Conservation (phyloP, 37 sponge, comb jelly and placozoan species). For the Bolinopsis microptera region DNA sequence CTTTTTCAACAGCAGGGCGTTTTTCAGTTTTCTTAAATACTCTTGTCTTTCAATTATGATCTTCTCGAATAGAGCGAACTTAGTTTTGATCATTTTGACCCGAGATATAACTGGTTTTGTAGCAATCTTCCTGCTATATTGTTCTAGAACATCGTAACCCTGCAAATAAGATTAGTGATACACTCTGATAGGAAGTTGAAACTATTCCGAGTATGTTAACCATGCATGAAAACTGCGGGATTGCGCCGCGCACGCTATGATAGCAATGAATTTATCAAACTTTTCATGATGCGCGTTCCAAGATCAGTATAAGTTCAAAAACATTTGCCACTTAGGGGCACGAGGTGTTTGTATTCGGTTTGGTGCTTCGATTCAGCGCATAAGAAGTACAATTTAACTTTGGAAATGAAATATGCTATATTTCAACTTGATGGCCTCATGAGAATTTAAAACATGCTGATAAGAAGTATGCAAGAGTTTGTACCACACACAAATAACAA, state of each 20-base stretch:
- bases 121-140: neutral
- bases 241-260: neutral
- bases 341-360: too few species aligned
- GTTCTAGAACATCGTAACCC: constrained; percentile 37
- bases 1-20: neutral
- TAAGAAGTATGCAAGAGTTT: too few species aligned
- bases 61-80: constrained; percentile 36
- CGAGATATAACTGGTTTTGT: constrained; percentile 42
- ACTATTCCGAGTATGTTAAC: too few species aligned
- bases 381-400: too few species aligned
- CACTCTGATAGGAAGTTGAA: too few species aligned
- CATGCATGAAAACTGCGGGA: too few species aligned
- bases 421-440: too few species aligned
- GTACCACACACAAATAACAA: neutral
- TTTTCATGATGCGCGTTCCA: neutral
- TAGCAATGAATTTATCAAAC: neutral
- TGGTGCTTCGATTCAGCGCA: too few species aligned
- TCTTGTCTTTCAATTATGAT: constrained; percentile 44
- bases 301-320: neutral
- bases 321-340: too few species aligned
- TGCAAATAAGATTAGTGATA: too few species aligned
- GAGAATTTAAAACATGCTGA: too few species aligned
- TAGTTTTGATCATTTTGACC: constrained; percentile 1
- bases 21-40: constrained; percentile 31
- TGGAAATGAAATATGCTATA: too few species aligned